Percentiles rank a stretch among this genome's conserved stretches.
These are phyloP conservation scores for Naja naja DNA, from an alignment of 2,113 vertebrate genomes.

Conservation along the genomic window DNA sequence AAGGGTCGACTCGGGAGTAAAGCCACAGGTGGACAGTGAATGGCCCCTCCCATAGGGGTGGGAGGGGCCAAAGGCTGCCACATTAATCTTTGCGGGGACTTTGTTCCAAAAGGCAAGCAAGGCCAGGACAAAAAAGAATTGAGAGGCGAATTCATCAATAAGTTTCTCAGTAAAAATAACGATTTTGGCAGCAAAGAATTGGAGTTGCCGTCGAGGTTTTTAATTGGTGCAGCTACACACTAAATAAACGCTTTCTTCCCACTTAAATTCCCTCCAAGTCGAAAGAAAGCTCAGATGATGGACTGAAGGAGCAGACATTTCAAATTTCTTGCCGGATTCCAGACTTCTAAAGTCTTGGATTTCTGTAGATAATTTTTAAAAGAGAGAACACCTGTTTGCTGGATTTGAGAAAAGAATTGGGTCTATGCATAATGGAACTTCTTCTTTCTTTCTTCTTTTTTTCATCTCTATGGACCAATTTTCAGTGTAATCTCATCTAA, in stretches of 20 bases:
- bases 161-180: background rate
- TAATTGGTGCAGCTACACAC: background rate
- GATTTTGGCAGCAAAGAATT: background rate
- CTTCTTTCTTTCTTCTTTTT: fast-evolving
- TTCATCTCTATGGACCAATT: background rate
- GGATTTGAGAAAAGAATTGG: background rate
- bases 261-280: background rate
- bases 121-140: background rate
- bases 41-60: background rate
- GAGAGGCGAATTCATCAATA: background rate
- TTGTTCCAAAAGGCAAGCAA: background rate
- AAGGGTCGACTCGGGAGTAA: too few species aligned
- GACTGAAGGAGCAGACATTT: background rate
- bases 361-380: background rate
- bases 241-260: background rate
- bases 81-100: background rate
- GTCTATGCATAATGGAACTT: background rate
- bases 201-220: background rate
- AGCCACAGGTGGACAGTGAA: too few species aligned
- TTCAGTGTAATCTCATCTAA: background rate
- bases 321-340: background rate
- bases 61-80: background rate
- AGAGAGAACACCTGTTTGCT: background rate
- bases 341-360: background rate
- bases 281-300: background rate